Base-by-base conservation (phyloP, 2,113 vertebrate genomes). In the Oreochromis spilurus region DNA sequence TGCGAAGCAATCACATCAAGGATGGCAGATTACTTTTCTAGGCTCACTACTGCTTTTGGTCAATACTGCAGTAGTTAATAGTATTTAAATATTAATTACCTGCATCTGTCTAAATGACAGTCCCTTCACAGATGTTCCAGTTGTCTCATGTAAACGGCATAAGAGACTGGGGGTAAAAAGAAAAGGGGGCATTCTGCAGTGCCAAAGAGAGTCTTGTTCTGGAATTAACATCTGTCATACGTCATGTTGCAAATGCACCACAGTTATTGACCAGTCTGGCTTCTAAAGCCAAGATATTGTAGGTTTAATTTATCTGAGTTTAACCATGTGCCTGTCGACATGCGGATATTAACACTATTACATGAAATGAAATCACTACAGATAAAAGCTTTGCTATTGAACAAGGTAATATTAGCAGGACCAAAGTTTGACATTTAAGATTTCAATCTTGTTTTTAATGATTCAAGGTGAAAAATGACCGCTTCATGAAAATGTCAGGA, bases 371-470 rank as follows among this genome's bases (percentile, higher is more conserved):
- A 91, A 84, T 82, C 58, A 40, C 54, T 31, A 11, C 45, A 62
- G 85, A 92, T 84, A 81, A 87, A 91, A 82, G 31, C 43, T 43
- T 13, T 79, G 21, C 79, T 48, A 65, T 78, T 60, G 55, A n/a
- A 67, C 36, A 43, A 84, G 16, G 78, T 77, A 85, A 81, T 83
- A 81, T 86, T 67, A 84, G 55, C 82, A 13, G 17, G 24, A 29
- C 55, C 83, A n/a, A 50, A 54, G 75, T 60, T 67, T 90, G 92
- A 90, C 89, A 90, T 89, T 83, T 91, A 87, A 85, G 86, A 93
- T 91, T 87, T 57, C 53, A 88, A 90, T 90, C 82, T 54, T 81
- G 85, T 84, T 91, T 85, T 84, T 81, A 67, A 91, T 89, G 75
- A 80, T 91, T 38, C 57, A 13, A 50, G 6, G 86, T 91, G 85